Conservation (phyloP, 2,113 vertebrate species). For the Bubo scandiacus region DNA sequence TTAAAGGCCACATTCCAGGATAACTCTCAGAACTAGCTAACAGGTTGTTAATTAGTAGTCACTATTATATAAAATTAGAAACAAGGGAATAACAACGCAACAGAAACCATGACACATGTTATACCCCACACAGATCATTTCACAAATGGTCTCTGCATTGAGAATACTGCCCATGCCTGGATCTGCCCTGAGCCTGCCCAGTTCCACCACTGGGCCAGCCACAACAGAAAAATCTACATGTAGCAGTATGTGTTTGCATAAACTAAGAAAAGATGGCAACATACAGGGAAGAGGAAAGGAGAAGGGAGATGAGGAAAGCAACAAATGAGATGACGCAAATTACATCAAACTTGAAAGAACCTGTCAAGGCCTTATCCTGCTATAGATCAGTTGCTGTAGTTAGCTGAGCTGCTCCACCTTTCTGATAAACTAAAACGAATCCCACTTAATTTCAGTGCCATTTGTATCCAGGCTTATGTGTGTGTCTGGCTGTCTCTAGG, state of each 20-base stretch:
- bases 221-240: not conserved
- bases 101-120: not conserved
- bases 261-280: not conserved
- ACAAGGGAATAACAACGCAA: not conserved
- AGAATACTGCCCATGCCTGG: not conserved
- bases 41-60: not conserved
- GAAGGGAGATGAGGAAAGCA: not conserved
- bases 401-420: not conserved
- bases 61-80: not conserved
- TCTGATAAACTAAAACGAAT: not conserved
- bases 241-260: not conserved
- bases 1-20: not conserved
- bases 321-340: not conserved
- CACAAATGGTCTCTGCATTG: not conserved
- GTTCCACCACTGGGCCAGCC: not conserved
- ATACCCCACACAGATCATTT: not conserved
- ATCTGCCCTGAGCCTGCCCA: not conserved
- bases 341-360: conserved; percentile 17
- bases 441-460: not conserved
- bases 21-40: not conserved
- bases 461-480: not conserved
- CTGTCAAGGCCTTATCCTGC: not conserved
- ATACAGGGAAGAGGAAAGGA: not conserved
- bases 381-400: not conserved
- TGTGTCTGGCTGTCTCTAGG: not conserved